Evolutionary conservation across 2,113 vertebrate genomes (phyloP).

Genomic region (Opisthocomus hoazin): DNA sequence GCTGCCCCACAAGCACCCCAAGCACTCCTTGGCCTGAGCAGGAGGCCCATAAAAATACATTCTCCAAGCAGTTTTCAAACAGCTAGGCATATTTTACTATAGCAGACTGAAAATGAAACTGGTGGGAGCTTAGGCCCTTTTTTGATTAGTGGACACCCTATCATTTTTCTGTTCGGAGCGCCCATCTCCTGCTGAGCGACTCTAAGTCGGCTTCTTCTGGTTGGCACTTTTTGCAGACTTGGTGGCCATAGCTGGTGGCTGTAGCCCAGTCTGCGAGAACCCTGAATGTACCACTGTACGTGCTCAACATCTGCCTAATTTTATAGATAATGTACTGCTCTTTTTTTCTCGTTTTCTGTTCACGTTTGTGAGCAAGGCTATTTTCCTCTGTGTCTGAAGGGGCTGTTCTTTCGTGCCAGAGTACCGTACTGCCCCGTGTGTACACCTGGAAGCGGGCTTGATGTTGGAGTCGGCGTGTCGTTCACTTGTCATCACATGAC

Average conservation of each 20-base stretch:
- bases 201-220: not conserved
- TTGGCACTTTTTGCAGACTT: not conserved
- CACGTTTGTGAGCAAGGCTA: not conserved
- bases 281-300: not conserved
- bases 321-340: not conserved
- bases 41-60: not conserved
- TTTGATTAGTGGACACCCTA: not conserved
- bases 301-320: not conserved
- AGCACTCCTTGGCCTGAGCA: not conserved
- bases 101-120: not conserved
- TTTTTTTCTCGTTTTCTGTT: not conserved
- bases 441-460: not conserved
- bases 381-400: not conserved
- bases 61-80: not conserved
- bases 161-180: not conserved
- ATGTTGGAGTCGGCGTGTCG: not conserved
- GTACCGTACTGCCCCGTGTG: not conserved
- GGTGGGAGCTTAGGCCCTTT: not conserved
- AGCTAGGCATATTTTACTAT: not conserved
- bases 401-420: not conserved
- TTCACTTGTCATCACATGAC: not conserved
- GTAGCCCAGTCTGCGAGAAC: not conserved
- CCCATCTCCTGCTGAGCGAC: not conserved
- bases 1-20: not conserved
- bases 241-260: fast-evolving